Evolutionary conservation across 2,113 vertebrate genomes (phyloP), one percentile per base, ranked within the genome.

Genomic region (Pygoscelis adeliae): DNA sequence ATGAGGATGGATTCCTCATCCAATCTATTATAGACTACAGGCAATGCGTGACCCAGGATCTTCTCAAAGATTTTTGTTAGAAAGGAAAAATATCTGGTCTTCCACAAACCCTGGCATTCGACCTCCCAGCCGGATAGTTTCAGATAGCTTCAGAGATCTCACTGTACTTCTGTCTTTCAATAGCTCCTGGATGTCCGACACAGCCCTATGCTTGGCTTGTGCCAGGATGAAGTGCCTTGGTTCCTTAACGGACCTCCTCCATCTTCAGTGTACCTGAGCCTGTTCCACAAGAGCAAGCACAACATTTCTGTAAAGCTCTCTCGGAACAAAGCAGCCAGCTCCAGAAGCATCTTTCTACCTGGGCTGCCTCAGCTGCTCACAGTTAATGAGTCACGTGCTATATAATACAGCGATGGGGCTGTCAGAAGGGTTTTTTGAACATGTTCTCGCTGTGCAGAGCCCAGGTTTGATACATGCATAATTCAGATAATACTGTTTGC

Each of bases 201-300:
- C 34, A 84, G 25, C 2, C 7, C 52, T n/a, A 2, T 0, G 0
- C 30, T 47, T 44, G 71, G n/a, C 6, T 3, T 44, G 34, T 52
- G 25, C 53, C 2, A 1, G 34, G 32, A 38, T 77, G 52, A 77
- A 81, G 15, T 16, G 11, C 36, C 25, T 53, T 55, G 52, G 26
- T 27, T 80, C 36, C 65, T 27, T 32, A 76, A 40, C 0, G 0
- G 73, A 49, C 49, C 47, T 92, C n/a, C 40, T 83, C 40, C 44
- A 38, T n/a, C 46, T 38, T 63, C 59, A 32, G 18, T 11, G 29
- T 52, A 7, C 23, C 1, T 13, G 61, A 70, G 19, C 49, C 58
- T 66, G 13, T 36, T 55, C 52, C 66, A 72, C n/a, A 26, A 34
- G 3, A 76, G 13, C 40, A 47, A 47, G 11, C 2, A 2, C 0